Percentiles rank a stretch among this genome's conserved stretches.
Evolutionary conservation across 1,140 invertebrate genomes (phyloP).

Genomic region (Samia ricini): DNA sequence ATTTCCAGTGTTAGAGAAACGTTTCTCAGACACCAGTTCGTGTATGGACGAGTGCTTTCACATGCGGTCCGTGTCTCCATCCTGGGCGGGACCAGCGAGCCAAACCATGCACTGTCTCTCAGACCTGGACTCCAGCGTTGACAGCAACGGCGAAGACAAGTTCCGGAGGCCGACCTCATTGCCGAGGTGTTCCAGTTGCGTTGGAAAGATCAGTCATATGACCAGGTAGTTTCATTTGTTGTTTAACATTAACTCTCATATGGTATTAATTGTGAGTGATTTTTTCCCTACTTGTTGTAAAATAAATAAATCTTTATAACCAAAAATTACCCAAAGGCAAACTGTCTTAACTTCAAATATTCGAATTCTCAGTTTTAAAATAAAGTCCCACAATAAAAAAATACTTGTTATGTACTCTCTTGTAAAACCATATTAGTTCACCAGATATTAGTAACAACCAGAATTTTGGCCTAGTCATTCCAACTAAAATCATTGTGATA

Average conservation of each 20-base stretch:
- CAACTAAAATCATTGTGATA: no score
- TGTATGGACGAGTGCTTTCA: conserved; percentile 65
- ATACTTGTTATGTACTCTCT: no score
- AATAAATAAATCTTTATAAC: background rate
- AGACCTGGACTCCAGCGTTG: conserved; percentile 58
- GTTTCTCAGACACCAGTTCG: conserved; percentile 62
- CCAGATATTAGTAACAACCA: no score
- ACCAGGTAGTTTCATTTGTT: conserved; percentile 53
- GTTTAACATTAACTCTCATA: no score
- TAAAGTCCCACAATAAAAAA: no score
- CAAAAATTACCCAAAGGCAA: no score
- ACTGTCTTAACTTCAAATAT: no score
- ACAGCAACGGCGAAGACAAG: conserved; percentile 48
- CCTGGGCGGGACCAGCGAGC: conserved; percentile 53
- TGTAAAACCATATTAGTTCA: no score
- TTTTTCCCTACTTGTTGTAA: no score
- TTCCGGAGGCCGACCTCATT: conserved; percentile 69
- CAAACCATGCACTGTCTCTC: conserved; percentile 70
- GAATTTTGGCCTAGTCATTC: no score
- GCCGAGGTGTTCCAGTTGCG: conserved; percentile 86
- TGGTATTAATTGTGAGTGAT: background rate
- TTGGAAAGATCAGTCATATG: conserved; percentile 84
- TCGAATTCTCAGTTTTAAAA: no score
- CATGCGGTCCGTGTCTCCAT: conserved; percentile 57
- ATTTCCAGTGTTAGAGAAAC: conserved; percentile 57